phyloP scores from a whole-genome alignment of 2,113 vertebrate species.

The Varanus salvator region DNA sequence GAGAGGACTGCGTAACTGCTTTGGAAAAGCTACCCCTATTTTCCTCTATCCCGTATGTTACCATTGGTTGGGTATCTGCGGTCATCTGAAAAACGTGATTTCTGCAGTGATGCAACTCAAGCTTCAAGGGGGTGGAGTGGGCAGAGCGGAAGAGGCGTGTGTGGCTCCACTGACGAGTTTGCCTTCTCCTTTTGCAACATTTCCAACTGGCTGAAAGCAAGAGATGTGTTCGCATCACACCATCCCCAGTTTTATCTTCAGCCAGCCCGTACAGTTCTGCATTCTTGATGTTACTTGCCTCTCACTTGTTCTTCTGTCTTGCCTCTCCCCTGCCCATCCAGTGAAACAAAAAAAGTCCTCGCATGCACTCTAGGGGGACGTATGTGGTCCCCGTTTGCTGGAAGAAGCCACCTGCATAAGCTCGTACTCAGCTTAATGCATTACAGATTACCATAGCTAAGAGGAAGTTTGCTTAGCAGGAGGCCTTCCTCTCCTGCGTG shows the following conservation, averaged over 20 bases:
- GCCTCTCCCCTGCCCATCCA: neutral
- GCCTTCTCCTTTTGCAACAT: neutral
- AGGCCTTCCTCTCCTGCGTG: conserved; percentile 68
- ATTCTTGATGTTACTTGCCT: neutral
- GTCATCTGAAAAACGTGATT: neutral
- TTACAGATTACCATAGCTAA: conserved; percentile 68
- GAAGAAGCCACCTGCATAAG: neutral
- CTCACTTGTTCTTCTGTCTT: neutral
- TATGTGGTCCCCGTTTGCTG: conserved; percentile 57
- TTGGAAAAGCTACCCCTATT: conserved; percentile 37
- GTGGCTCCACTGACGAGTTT: neutral
- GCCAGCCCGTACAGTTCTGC: neutral
- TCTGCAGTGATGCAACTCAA: neutral
- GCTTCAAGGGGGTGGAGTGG: neutral
- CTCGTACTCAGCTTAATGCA: conserved; percentile 73
- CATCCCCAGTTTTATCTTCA: neutral
- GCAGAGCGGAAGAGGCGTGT: neutral
- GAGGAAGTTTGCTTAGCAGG: conserved; percentile 67
- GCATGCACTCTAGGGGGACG: conserved; percentile 48
- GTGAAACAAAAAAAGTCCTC: conserved; percentile 38
- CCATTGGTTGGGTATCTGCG: no score
- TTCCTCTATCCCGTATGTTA: conserved; percentile 55
- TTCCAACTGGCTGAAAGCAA: neutral
- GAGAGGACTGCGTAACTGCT: conserved; percentile 53
- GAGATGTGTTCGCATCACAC: neutral